Base-by-base conservation (phyloP, 1,140 invertebrate genomes). In the Zaprionus capensis region DNA sequence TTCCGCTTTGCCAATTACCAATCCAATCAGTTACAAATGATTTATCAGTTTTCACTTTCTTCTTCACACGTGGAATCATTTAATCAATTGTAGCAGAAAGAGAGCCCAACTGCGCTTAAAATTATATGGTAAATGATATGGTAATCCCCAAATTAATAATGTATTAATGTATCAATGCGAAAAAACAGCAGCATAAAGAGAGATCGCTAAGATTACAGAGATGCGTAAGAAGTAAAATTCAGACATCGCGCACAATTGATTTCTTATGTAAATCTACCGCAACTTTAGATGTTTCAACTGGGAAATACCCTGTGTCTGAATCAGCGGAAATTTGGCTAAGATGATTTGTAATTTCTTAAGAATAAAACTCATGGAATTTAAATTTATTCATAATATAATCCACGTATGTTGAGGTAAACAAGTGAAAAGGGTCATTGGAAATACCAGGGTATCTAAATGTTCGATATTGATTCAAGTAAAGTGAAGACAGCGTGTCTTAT, bases 41-140 rank as follows among this genome's bases (percentile, higher is more conserved):
- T 24, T 51, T 20, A 51, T 20, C 22, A 51, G 46, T 51, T 51
- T 51, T 51, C 46, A 51, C 46, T 51, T 51, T 51, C 46, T 51
- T 14, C 12, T 24, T 5, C 46, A 14, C 46, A 20, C 12, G 20
- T 22, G 14, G 4, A 24, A 24, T 51, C 9, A 14, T 7, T 46
- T 46, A 9, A 24, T 51, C 5, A 51, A 22, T 51, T 22, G 17
- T 12, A 20, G 7, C 9, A 24, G 20, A 9, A 7, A 3, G 9
- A 51, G 12, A 51, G 46, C 11, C 46, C 46, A 51, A 51, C 22
- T 51, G 12, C 6, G 17, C 46, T 51, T 24, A 24, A 26, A 26
- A 26, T 26, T 0, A 26, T 26, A 24, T 24, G 24, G 24, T 20
- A 12, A 22, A 49, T 49, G 11, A 49, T 49, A 51, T 22, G 17